Percentiles rank a stretch among this genome's conserved stretches.
These are phyloP conservation scores for Alectura lathami DNA, from an alignment of 2,113 vertebrate genomes.

Conservation along the genomic window DNA sequence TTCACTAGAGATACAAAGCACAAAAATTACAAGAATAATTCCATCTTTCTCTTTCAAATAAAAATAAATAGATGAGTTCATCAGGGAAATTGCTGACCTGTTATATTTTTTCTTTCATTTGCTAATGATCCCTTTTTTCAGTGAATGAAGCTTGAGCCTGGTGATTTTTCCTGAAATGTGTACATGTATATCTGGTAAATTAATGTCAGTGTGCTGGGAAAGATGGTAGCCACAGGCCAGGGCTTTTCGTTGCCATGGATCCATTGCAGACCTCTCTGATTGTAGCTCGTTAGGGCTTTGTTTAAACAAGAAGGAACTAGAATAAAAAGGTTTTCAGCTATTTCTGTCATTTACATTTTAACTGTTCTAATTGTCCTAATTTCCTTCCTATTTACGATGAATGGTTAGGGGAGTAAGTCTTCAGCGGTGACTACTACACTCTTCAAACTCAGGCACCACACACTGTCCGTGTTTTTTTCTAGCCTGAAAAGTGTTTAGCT, in stretches of 20 bases:
- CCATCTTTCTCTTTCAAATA: conserved; percentile 59
- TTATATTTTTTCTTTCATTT: conserved; percentile 59
- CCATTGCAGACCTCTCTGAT: conserved; percentile 77
- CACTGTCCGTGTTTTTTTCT: background rate
- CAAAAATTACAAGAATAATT: conserved; percentile 54
- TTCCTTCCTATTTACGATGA: conserved; percentile 55
- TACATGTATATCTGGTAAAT: conserved; percentile 30
- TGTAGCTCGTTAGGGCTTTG: conserved; percentile 81
- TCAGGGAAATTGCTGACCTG: conserved; percentile 56
- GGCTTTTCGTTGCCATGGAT: conserved; percentile 79
- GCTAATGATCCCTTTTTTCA: conserved; percentile 39
- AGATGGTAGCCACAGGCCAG: conserved; percentile 73
- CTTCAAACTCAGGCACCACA: conserved; percentile 13
- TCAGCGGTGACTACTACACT: background rate
- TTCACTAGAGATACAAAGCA: background rate
- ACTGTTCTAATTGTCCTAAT: conserved; percentile 69
- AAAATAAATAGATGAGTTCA: conserved; percentile 66
- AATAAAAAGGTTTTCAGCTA: conserved; percentile 66
- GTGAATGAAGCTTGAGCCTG: conserved; percentile 48
- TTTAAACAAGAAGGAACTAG: conserved; percentile 82
- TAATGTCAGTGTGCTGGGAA: conserved; percentile 61
- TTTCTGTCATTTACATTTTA: conserved; percentile 84
- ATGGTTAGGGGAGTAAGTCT: background rate
- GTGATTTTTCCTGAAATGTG: conserved; percentile 23
- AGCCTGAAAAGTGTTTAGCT: background rate